Base-by-base conservation (phyloP, 2,797 vertebrate species). In the Eulemur rubriventer region DNA sequence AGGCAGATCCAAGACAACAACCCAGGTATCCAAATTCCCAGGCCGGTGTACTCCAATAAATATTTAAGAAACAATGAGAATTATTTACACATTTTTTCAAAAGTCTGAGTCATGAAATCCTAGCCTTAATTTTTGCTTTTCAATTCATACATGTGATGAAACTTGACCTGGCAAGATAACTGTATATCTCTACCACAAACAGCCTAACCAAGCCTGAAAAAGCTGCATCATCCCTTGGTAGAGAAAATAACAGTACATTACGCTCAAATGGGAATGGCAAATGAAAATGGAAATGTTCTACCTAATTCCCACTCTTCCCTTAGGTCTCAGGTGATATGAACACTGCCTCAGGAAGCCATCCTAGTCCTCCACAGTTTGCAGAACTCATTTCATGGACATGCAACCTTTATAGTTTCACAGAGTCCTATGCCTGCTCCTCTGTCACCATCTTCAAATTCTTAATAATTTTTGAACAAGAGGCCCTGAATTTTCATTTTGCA, bases 1-100 rank as follows among this genome's bases (percentile, higher is more conserved):
- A 86, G 30, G 28, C 33, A 83, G 7, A 90, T 24, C 22, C 72
- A 95, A 50, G 28, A 87, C 28, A 96, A 83, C 41, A 98, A 92
- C 48, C 0, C 17, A 87, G 48, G 22, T 61, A 18, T 46, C 35
- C 50, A 73, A 75, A 91, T 38, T 50, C 24, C 30, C 14, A 69
- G 24, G 30, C 1, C 11, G 73, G 13, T 65, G 16, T 2, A 73
- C 28, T 55, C 11, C 18, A 30, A 73, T 26, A 69, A 48, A 41
- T 81, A 88, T 33, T 57, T 73, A 83, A 81, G 41, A 83, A 95
- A 86, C 5, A 57, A 20, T 28, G 5, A 79, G 8, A 76, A 20
- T 63, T 69, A n/a, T n/a, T 85, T 69, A 14, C 6, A 84, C 8
- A 69, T n/a, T 70, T 38, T 55, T 94, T 17, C 7, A 81, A 95